Evolutionary conservation across 2,113 vertebrate genomes (phyloP).

Genomic region (Microcebus griseorufus): DNA sequence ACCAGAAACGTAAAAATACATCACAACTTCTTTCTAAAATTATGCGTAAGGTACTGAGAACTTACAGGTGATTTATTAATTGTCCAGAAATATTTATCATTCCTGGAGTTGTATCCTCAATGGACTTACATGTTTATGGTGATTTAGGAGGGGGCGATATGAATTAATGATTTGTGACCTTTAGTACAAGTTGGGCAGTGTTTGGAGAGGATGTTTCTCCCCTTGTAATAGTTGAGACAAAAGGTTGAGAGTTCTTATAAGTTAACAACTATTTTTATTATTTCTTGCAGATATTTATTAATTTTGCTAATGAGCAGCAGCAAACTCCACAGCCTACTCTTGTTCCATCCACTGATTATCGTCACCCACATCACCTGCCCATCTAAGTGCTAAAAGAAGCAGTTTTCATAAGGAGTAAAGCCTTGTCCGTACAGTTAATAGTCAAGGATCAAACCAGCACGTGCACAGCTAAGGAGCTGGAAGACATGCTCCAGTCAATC

Average conservation of each 20-base stretch:
- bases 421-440: not conserved
- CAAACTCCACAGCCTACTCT: not conserved
- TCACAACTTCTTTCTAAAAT: not conserved
- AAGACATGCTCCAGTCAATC: accelerated
- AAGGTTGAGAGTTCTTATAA: not conserved
- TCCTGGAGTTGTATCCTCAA: not conserved
- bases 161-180: not conserved
- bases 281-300: constrained; percentile 84
- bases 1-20: not conserved
- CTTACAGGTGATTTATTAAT: not conserved
- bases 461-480: accelerated
- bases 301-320: constrained; percentile 74
- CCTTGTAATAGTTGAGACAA: not conserved
- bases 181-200: too few relatives aligned
- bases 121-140: accelerated
- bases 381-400: constrained; percentile 48
- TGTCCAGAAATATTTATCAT: not conserved
- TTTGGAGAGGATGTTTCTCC: not conserved
- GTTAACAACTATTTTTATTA: not conserved
- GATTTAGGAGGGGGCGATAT: not conserved
- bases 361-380: not conserved
- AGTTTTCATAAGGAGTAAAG: not conserved
- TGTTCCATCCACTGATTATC: not conserved
- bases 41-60: accelerated
- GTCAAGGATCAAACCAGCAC: not conserved